Evolutionary conservation across 2,797 vertebrate species (phyloP), one percentile per base, ranked within the genome.

Genomic region (Pseudomugil gertrudae): DNA sequence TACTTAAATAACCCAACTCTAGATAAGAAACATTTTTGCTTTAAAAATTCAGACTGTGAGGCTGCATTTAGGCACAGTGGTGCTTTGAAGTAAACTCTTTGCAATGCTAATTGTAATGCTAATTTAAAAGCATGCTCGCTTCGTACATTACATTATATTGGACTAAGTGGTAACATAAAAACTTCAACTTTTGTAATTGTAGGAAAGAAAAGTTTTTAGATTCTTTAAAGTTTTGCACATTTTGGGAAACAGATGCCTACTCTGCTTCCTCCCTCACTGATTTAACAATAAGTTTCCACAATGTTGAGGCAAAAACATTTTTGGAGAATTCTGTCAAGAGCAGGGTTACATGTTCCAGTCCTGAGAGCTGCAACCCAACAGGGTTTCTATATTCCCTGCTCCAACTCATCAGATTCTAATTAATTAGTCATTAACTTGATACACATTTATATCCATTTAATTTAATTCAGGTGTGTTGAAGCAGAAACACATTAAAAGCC

Each of bases 1-100:
- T 43, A 65, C 40, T 68, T 66, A 50, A 51, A 69, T 50, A 69
- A 74, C 65, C 40, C 40, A 69, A 35, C 53, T 47, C 36, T 27
- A 54, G 14, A 60, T 14, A 1, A 32, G 23, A 15, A 73, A 26
- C 7, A 43, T 9, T 43, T n/a, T 33, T 40, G 61, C 9, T 29
- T 43, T 43, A 1, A 27, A 53, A 19, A 29, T 19, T 29, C 21
- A 26, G 4, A 26, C 29, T 56, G 9, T 17, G 21, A 45, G 24
- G 30, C 63, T 56, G 32, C 4, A 43, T 29, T 54, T 54, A 29
- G 35, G 10, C 32, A 9, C 29, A 17, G 21, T 26, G 15, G 47
- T 52, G 32, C 32, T 38, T 52, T 27, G 35, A 29, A 33, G 17
- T 43, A 53, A 40, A n/a, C 19, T 43, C 40, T n/a, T 29, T 40